phyloP scores from a whole-genome alignment of 2,797 vertebrate genomes.

The Phaenicophaeus curvirostris region DNA sequence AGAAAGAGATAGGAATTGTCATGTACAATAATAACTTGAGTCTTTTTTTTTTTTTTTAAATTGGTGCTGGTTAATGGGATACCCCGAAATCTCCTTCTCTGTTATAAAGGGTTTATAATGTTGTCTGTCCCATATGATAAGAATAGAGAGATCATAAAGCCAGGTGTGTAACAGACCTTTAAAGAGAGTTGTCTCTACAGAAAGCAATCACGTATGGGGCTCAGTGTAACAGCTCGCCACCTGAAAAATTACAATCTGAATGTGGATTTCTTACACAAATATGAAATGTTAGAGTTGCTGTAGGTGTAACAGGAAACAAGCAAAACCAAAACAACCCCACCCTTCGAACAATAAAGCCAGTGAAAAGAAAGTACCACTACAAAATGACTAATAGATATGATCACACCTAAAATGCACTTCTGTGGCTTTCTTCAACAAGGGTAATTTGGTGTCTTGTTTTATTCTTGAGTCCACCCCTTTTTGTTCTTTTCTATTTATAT shows the following conservation, averaged over 20 bases:
- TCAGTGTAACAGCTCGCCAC: background rate
- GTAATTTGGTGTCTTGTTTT: background rate
- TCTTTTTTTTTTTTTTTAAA: background rate
- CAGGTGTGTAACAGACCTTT: background rate
- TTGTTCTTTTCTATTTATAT: background rate
- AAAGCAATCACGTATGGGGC: background rate
- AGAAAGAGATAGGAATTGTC: background rate
- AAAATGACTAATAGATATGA: background rate
- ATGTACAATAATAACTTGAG: background rate
- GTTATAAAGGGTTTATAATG: background rate
- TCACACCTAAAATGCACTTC: background rate
- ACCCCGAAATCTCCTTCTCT: background rate
- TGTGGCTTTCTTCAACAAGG: background rate
- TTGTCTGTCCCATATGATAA: background rate
- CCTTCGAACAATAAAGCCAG: background rate
- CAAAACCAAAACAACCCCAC: background rate
- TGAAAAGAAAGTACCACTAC: background rate
- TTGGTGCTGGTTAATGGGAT: background rate
- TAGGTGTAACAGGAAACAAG: background rate
- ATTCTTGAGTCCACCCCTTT: background rate
- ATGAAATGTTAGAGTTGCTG: background rate
- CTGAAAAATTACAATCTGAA: background rate
- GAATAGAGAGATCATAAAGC: background rate
- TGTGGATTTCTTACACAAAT: background rate
- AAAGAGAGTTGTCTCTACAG: background rate